phyloP scores from a whole-genome alignment of 2,113 vertebrate genomes.

The Sander lucioperca region DNA sequence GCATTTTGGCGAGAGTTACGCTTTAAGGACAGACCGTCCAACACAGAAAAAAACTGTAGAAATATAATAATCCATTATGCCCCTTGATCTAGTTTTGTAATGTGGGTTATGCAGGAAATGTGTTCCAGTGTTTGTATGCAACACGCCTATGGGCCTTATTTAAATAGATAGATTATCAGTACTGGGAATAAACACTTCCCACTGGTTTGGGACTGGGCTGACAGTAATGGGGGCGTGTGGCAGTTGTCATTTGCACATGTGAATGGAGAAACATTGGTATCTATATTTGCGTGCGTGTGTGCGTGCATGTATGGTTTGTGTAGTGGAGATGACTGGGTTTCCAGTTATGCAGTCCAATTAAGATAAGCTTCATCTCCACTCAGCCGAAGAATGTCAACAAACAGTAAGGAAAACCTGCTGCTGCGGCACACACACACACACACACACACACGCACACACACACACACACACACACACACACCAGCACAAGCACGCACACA shows the following conservation, averaged over 20 bases:
- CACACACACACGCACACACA: constrained; percentile 22
- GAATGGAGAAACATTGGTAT: background rate
- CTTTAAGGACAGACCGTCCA: background rate
- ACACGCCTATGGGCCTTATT: background rate
- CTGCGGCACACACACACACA: constrained; percentile 31
- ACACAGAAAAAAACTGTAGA: background rate
- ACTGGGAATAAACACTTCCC: constrained; percentile 13
- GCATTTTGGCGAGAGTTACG: no score
- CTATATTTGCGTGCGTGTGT: background rate
- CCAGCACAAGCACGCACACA: background rate
- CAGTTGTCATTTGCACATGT: constrained; percentile 5
- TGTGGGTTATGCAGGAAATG: background rate
- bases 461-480: constrained; percentile 16
- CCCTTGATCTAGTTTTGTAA: background rate
- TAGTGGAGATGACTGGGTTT: constrained; percentile 32
- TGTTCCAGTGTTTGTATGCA: background rate
- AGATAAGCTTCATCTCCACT: constrained; percentile 61
- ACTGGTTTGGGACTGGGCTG: background rate
- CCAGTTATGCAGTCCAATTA: constrained; percentile 54
- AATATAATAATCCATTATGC: background rate
- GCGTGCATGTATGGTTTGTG: background rate
- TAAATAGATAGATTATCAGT: constrained; percentile 2
- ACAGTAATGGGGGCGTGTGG: background rate
- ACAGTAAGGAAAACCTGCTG: constrained; percentile 33
- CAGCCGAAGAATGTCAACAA: constrained; percentile 53